Conservation (phyloP, 1,140 invertebrate species). For the Anadara kagoshimensis region DNA sequence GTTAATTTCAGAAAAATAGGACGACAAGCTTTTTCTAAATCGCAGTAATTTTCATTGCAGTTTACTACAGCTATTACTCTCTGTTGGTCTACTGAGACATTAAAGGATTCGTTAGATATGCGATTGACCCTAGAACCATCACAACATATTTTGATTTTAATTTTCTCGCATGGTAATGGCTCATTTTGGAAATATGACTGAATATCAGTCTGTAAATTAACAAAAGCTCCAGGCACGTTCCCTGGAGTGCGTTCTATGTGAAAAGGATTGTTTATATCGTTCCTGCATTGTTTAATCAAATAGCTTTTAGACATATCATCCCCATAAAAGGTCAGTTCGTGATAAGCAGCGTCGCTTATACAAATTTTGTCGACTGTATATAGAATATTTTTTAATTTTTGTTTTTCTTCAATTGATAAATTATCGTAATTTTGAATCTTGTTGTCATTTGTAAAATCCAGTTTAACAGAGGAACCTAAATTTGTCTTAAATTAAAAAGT, state of each 20-base stretch:
- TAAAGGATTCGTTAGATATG: conserved; percentile 11
- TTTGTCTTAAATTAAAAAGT: conserved; percentile 5
- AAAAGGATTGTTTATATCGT: conserved; percentile 3
- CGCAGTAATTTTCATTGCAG: conserved; percentile 12
- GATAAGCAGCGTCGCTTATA: conserved; percentile 5
- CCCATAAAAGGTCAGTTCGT: conserved; percentile 5
- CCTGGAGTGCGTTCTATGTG: conserved; percentile 16
- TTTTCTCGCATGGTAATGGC: neutral
- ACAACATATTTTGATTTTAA: conserved; percentile 11
- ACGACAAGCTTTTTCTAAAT: conserved; percentile 6
- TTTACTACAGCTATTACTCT: conserved; percentile 18
- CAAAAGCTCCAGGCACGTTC: neutral
- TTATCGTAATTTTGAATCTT: neutral
- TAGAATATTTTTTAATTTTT: conserved; percentile 4
- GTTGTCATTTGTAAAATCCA: neutral
- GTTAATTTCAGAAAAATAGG: conserved; percentile 18
- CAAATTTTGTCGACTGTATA: conserved; percentile 4
- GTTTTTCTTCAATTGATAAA: neutral
- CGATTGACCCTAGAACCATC: conserved; percentile 25
- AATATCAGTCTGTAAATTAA: conserved; percentile 6
- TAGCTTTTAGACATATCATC: conserved; percentile 9
- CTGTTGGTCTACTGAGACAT: conserved; percentile 8
- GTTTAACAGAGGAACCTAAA: neutral
- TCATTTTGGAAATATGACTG: neutral
- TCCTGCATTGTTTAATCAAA: conserved; percentile 15